Percentiles rank a stretch among this genome's conserved stretches.
Evolutionary conservation across 1,140 invertebrate genomes (phyloP).

Genomic region (Bactericera cockerelli): DNA sequence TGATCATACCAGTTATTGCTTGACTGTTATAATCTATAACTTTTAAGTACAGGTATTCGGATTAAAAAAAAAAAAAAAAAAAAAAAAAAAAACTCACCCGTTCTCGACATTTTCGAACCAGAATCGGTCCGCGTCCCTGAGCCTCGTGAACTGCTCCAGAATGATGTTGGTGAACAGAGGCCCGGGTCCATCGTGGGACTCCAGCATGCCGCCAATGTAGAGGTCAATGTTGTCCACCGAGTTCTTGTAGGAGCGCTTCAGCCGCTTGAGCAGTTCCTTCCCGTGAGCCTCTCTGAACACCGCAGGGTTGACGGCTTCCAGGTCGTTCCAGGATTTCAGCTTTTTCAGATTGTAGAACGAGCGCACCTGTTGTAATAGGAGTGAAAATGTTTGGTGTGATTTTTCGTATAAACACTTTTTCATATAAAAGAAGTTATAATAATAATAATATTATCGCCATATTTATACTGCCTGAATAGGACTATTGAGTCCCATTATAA

Average conservation of each 20-base stretch:
- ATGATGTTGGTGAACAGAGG: slow-evolving; percentile 82
- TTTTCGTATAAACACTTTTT: too few relatives aligned
- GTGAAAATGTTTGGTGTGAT: too few relatives aligned
- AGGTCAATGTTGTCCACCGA: slow-evolving; percentile 81
- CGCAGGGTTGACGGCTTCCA: slow-evolving; percentile 65
- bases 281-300: slow-evolving; percentile 49
- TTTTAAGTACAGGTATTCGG: too few relatives aligned
- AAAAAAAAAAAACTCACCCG: too few relatives aligned
- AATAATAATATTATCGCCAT: too few relatives aligned
- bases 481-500: too few relatives aligned
- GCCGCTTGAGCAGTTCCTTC: slow-evolving; percentile 55
- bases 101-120: slow-evolving; percentile 96
- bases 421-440: too few relatives aligned
- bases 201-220: slow-evolving; percentile 97
- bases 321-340: slow-evolving; percentile 40
- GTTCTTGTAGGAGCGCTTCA: slow-evolving; percentile 62
- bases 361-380: slow-evolving; percentile 32
- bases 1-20: too few relatives aligned
- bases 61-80: too few relatives aligned
- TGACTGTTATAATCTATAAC: too few relatives aligned
- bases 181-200: slow-evolving; percentile 77
- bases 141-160: slow-evolving; percentile 79
- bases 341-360: slow-evolving; percentile 43
- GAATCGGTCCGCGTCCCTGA: slow-evolving; percentile 89
- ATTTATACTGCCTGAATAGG: too few relatives aligned